These are phyloP conservation scores for Choristoneura fumiferana DNA, from an alignment of 1,140 invertebrate species.

Conservation along the genomic window DNA sequence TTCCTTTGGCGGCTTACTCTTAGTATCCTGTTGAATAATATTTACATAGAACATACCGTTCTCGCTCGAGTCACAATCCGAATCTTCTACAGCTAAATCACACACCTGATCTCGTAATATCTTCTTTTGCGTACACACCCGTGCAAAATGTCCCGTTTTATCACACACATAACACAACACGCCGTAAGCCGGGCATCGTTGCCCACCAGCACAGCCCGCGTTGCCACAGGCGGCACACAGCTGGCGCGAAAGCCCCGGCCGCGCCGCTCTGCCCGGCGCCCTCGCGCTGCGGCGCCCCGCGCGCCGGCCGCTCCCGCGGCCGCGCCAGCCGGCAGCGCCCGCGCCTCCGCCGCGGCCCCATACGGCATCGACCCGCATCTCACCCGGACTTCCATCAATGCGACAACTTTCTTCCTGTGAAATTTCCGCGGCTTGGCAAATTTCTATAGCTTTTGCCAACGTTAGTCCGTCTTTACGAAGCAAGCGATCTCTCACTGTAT, in stretches of 20 bases:
- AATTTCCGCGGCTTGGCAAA: slow-evolving; percentile 17
- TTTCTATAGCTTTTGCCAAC: neutral
- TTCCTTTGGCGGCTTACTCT: neutral
- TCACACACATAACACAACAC: neutral
- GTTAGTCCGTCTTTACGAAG: neutral
- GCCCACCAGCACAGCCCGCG: neutral
- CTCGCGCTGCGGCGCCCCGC: neutral
- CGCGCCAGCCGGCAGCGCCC: neutral
- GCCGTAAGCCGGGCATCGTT: neutral
- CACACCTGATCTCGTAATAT: neutral
- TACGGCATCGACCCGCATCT: slow-evolving; percentile 3
- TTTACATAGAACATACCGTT: neutral
- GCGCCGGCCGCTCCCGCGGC: neutral
- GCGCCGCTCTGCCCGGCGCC: neutral
- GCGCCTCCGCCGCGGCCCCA: no score
- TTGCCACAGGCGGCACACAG: neutral
- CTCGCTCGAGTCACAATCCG: neutral
- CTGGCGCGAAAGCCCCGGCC: neutral
- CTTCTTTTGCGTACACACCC: neutral
- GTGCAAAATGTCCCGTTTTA: neutral
- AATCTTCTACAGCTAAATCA: neutral
- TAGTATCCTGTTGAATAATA: neutral
- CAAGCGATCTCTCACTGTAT: neutral
- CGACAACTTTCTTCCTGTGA: neutral
- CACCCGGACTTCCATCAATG: neutral